Base-by-base conservation (phyloP, 2,888 invertebrate species). In the Dasypolia templi region DNA sequence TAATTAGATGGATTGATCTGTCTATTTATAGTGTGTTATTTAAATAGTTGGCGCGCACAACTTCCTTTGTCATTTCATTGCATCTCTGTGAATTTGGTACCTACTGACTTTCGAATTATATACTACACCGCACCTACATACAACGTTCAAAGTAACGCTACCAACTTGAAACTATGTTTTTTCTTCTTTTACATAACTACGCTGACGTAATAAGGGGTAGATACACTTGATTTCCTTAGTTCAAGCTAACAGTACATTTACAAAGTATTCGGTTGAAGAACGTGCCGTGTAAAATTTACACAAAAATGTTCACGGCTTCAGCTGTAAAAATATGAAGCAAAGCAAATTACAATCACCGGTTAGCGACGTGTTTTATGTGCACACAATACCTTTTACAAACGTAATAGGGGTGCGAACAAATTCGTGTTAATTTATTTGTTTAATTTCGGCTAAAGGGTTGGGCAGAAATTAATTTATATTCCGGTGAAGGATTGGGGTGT, bases 21-120 rank as follows among this genome's bases (percentile, higher is more conserved):
- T 77, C 75, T 84, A 86, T 75, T 73, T 77, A 72, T 81, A 71
- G 63, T 32, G n/a, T 46, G 75, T 49, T 70, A 73, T 75, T 65
- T 46, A 72, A 70, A 81, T 81, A 67, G 64, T 85, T 85, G 85
- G 85, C 85, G 78, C 84, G 58, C 39, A 67, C 65, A 4, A 71
- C 63, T 81, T 86, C 77, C 77, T 81, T 86, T 76, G 73, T 79
- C 70, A 66, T 77, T 65, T 70, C 59, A 83, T 80, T 77, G 72
- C 80, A 62, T 53, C 39, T 70, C 53, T 32, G 51, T 26, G 62
- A 70, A 42, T 67, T 72, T 26, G 46, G 58, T 74, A 79, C 70
- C 65, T 74, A 79, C 70, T 68, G 61, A 68, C 53, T 58, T 56
- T 59, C 67, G 14, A 61, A 68, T 64, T 46, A 70, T 9, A 14